Conservation (phyloP, 1,140 invertebrate species). For the Drosophila tsacasi region DNA sequence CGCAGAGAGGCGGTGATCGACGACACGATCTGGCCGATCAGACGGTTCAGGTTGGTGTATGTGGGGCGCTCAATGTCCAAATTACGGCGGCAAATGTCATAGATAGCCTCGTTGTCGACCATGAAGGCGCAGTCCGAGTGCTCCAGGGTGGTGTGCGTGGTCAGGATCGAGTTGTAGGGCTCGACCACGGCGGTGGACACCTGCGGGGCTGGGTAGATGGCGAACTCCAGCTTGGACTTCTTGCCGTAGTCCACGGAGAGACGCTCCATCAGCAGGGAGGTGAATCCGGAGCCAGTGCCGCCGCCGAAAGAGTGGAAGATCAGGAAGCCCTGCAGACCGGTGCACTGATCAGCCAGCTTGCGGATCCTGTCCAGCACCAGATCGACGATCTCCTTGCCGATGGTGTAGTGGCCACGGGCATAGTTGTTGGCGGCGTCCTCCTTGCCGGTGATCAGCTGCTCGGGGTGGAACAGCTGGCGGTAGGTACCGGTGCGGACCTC, state of each 20-base stretch:
- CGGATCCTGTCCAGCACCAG: conserved; percentile 91
- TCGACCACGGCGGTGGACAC: conserved; percentile 96
- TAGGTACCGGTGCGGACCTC: conserved; percentile 94
- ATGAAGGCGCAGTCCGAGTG: conserved; percentile 95
- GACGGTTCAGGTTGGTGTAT: conserved; percentile 92
- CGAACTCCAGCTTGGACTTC: conserved; percentile 95
- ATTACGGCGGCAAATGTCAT: conserved; percentile 95
- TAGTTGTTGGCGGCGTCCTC: conserved; percentile 97
- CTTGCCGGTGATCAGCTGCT: conserved; percentile 94
- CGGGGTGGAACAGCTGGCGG: conserved; percentile 93
- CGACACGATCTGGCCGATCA: conserved; percentile 94
- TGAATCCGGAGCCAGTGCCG: conserved; percentile 95
- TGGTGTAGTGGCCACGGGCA: conserved; percentile 95
- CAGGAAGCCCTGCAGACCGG: conserved; percentile 94
- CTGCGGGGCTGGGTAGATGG: conserved; percentile 95
- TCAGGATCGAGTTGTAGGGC: conserved; percentile 95
- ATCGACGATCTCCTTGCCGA: conserved; percentile 95
- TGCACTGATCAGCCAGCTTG: conserved; percentile 94
- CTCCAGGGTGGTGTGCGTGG: conserved; percentile 92
- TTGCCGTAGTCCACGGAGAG: conserved; percentile 96
- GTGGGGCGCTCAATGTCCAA: conserved; percentile 94
- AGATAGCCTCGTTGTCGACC: conserved; percentile 95
- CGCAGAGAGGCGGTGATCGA: conserved; percentile 95
- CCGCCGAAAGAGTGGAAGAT: conserved; percentile 96
- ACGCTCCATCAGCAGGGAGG: conserved; percentile 94